phyloP scores from a whole-genome alignment of 2,113 vertebrate genomes.

The Elachura formosa region DNA sequence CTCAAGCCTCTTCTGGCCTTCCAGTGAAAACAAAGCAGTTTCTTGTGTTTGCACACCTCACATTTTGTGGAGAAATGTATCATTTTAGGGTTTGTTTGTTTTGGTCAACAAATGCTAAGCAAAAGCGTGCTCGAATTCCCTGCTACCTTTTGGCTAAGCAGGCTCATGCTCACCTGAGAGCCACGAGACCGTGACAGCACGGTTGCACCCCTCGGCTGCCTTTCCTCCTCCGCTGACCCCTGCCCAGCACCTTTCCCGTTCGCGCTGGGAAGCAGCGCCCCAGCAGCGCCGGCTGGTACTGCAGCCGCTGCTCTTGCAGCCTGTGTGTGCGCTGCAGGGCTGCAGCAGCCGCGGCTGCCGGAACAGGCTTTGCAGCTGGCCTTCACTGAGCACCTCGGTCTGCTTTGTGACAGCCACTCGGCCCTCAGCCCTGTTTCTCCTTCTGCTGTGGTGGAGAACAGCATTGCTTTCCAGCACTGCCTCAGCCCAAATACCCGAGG shows the following conservation, averaged over 20 bases:
- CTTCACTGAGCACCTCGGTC: not conserved
- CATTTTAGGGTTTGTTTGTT: not conserved
- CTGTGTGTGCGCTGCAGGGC: too few species aligned
- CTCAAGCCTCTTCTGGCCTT: not conserved
- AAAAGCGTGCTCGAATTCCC: not conserved
- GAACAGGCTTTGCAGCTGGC: not conserved
- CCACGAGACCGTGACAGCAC: not conserved
- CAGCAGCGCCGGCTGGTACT: not conserved
- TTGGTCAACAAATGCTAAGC: not conserved
- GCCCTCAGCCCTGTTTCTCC: not conserved
- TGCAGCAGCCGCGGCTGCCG: not conserved
- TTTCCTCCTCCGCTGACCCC: not conserved
- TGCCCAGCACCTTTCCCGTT: not conserved
- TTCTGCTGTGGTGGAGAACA: not conserved
- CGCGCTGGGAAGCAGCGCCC: slow-evolving; percentile 14
- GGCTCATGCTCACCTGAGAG: slow-evolving; percentile 18
- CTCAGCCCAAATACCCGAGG: not conserved
- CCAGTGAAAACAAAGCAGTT: not conserved
- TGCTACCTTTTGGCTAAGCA: not conserved
- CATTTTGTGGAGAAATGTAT: not conserved
- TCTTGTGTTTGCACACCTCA: not conserved
- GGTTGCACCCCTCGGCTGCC: not conserved
- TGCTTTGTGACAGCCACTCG: not conserved
- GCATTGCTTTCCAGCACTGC: not conserved
- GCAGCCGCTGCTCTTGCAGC: not conserved